phyloP scores from a whole-genome alignment of 1,140 invertebrate genomes.

The Venustaconcha ellipsiformis region DNA sequence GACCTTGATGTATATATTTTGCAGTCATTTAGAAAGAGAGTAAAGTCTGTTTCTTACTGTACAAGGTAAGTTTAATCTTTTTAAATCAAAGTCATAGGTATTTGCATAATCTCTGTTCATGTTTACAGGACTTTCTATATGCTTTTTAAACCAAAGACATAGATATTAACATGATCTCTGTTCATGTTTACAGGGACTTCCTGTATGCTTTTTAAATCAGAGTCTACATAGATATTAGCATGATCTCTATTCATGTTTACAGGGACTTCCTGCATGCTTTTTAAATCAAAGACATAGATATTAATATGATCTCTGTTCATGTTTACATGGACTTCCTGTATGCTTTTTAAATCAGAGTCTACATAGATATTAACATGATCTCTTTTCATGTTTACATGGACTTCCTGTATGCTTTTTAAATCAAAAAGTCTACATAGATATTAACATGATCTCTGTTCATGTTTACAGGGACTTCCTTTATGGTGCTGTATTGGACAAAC shows the following conservation, averaged over 20 bases:
- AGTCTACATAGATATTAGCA: no score
- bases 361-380: no score
- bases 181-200: slow-evolving; percentile 44
- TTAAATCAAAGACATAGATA: no score
- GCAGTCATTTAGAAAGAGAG: no score
- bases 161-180: background rate
- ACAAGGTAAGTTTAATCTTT: no score
- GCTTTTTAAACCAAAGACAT: no score
- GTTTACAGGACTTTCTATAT: no score
- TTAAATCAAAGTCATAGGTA: no score
- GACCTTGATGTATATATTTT: no score
- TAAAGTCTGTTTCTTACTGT: no score
- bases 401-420: slow-evolving; percentile 50
- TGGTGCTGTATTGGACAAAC: slow-evolving; percentile 63
- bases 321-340: slow-evolving; percentile 57
- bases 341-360: slow-evolving; percentile 11
- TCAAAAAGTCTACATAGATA: no score
- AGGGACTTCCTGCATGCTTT: slow-evolving; percentile 58
- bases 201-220: slow-evolving; percentile 45
- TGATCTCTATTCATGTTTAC: slow-evolving; percentile 13
- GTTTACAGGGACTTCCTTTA: slow-evolving; percentile 57
- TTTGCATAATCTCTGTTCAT: no score
- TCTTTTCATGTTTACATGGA: slow-evolving; percentile 38
- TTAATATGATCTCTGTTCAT: background rate
- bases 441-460: background rate